A percentile compares a stretch with the other conserved stretches of the same genome.
Conservation (phyloP, 2,888 invertebrate species). For the Spilosoma lubricipeda region DNA sequence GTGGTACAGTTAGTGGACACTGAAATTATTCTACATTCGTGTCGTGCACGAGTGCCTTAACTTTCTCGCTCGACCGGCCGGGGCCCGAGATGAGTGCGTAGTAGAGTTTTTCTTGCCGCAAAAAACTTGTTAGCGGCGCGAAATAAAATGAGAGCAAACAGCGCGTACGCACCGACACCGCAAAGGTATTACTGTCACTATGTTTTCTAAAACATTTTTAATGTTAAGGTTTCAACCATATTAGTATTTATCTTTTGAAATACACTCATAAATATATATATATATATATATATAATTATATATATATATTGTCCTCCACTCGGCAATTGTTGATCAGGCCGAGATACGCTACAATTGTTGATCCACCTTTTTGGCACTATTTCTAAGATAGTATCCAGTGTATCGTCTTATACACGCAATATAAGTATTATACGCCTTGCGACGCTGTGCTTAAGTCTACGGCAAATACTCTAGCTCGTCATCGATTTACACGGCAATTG, state of each 20-base stretch:
- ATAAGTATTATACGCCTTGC: too few relatives aligned
- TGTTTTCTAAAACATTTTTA: conserved; percentile 10
- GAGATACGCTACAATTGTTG: too few relatives aligned
- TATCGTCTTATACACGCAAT: too few relatives aligned
- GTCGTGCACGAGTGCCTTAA: conserved; percentile 61
- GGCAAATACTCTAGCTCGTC: too few relatives aligned
- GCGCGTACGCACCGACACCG: conserved; percentile 44
- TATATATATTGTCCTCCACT: too few relatives aligned
- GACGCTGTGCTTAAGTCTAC: too few relatives aligned
- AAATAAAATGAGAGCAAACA: conserved; percentile 65
- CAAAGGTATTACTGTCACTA: conserved; percentile 7
- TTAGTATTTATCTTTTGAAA: neutral
- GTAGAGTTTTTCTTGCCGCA: conserved; percentile 64
- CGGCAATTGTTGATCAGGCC: too few relatives aligned
- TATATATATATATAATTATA: too few relatives aligned
- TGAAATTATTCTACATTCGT: conserved; percentile 58
- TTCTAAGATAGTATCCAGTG: too few relatives aligned
- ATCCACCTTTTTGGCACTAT: too few relatives aligned
- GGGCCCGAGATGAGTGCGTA: conserved; percentile 60
- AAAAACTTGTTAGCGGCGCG: conserved; percentile 70
- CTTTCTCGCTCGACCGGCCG: conserved; percentile 64
- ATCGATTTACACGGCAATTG: too few relatives aligned
- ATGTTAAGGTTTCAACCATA: neutral
- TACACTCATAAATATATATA: too few relatives aligned
- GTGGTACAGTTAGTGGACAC: conserved; percentile 23